These are phyloP conservation scores for Mystacornis crossleyi DNA, from an alignment of 2,113 vertebrate genomes.

Conservation along the genomic window DNA sequence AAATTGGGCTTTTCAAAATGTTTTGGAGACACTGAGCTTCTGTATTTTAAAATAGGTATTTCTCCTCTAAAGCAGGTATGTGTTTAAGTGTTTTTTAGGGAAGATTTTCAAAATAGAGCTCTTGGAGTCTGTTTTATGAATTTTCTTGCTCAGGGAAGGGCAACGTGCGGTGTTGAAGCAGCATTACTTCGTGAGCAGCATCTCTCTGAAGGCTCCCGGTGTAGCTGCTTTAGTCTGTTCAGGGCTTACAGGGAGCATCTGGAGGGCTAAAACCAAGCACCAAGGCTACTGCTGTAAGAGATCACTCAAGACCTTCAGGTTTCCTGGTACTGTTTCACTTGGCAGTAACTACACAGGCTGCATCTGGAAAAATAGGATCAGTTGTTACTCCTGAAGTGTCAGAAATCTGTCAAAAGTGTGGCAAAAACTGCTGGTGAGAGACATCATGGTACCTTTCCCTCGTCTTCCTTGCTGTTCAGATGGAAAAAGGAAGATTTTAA, in stretches of 20 bases:
- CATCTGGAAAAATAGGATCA: not conserved
- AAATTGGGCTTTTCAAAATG: not conserved
- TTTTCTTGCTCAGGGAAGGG: not conserved
- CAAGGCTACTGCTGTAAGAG: not conserved
- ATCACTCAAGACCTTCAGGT: not conserved
- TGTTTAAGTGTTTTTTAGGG: not conserved
- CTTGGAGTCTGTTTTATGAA: not conserved
- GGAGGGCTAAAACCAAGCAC: not conserved
- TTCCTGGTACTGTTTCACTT: not conserved
- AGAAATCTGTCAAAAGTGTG: not conserved
- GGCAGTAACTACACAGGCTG: not conserved
- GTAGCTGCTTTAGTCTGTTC: not conserved
- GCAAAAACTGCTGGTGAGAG: not conserved
- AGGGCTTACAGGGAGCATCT: not conserved
- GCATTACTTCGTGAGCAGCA: not conserved
- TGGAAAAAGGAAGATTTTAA: not conserved
- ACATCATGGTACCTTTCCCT: not conserved
- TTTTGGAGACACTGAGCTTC: not conserved
- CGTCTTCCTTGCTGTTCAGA: rapidly evolving
- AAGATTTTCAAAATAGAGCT: not conserved
- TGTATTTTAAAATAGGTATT: not conserved
- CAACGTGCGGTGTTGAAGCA: not conserved
- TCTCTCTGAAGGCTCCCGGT: not conserved
- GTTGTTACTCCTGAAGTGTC: not conserved
- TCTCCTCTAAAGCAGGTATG: not conserved